Evolutionary conservation across 2,888 invertebrate species (phyloP), one percentile per base, ranked within the genome.

Genomic region (Harpagoxenus sublaevis): DNA sequence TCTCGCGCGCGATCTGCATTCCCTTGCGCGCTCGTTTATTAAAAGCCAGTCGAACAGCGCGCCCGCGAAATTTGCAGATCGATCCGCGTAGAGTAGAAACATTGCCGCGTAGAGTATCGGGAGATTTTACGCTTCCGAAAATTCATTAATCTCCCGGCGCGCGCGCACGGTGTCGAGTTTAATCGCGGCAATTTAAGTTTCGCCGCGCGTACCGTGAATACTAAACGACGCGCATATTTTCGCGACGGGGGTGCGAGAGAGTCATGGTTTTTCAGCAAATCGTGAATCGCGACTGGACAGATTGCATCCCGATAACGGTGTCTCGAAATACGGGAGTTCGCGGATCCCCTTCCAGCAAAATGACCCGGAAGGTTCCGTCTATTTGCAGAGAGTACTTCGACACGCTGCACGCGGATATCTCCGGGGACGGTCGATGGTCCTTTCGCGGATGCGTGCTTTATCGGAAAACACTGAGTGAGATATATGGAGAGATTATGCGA

Each of bases 401-500:
- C 5, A n/a, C 65, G 65, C 10, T 35, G 35, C 35, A 35, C 35
- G 6, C 35, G 6, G 35, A 78, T 42, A 68, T 55, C 23, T 55
- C 18, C 18, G 35, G 45, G 18, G 48, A 84, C 79, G 90, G 84
- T 90, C 88, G 88, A 91, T 86, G 90, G 90, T 90, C 89, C 90
- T 92, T 89, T 88, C 89, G 89, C 89, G 91, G 90, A 92, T 91
- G 92, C 91, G 92, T 90, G 92, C 91, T 94, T 92, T 91, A 93
- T 94, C 92, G 93, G 93, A 93, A 94, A 93, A 93, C 91, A 93
- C 91, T 93, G 94, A 94, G 93, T 92, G 94, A 94, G 94, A 94
- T 94, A 93, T 94, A 94, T 94, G 91, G 93, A 86, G 90, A 92
- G 93, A 94, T 94, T 94, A 94, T 94, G 92, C 94, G 92, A 93